Base-by-base conservation (phyloP, 2,113 vertebrate species). In the Otolemur garnettii region DNA sequence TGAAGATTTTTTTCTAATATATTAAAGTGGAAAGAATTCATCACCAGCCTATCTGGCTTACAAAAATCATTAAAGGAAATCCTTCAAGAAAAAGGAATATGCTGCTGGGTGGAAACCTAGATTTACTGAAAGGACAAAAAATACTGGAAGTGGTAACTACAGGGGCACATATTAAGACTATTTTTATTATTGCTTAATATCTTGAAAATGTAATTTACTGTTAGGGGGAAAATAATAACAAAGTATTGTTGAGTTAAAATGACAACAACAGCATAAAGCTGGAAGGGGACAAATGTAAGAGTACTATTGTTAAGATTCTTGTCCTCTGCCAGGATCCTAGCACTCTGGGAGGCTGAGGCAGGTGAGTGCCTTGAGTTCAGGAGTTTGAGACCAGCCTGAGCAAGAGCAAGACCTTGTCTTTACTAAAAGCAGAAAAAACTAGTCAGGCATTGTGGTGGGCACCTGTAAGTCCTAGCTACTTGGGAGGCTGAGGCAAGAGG, bases 171-270 rank as follows among this genome's bases (percentile, higher is more conserved):
- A 30, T 50, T 71, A 81, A 81, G 45, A 82, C 15, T 26, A 4
- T 57, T 83, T 89, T 90, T 79, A 33, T 75, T 77, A 84, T 69
- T 83, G 50, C 2, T 88, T 78, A 69, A 50, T 87, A 87, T 69
- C 57, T 83, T 78, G 83, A 68, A 83, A 75, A 79, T 69, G 71
- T 53, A 84, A 57, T 69, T 90, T n/a, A 81, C 24, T 81, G 9
- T 42, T 38, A 87, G 59, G 57, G 28, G 22, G 26, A 75, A 83
- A 57, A 83, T 78, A 62, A 87, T 87, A 74, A 64, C 22, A 71
- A 28, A 24, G n/a, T 88, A 19, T 22, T 78, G 9, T 84, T 42
- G 60, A 42, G 26, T 71, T 57, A 18, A 74, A 69, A 26, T 77
- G 81, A 42, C 30, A 35, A 53, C 5, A 90, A 38, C 60, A 50